These are phyloP conservation scores for Ammodytes dubius DNA, from an alignment of 2,113 vertebrate genomes.

Conservation along the genomic window DNA sequence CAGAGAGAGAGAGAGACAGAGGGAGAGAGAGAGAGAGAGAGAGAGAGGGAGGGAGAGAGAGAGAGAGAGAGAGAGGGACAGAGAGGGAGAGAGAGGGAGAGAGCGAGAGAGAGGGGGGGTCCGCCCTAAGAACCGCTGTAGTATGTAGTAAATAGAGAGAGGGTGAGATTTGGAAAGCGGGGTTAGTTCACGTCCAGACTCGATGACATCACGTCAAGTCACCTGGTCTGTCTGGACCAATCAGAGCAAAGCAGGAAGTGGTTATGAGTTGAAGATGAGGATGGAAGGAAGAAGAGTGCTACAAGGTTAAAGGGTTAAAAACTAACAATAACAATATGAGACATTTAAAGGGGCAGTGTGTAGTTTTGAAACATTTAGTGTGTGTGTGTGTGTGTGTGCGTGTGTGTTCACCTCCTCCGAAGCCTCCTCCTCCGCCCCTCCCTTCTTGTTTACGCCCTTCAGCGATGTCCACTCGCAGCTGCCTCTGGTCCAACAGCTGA, in stretches of 20 bases:
- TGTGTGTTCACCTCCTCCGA: constrained; percentile 85
- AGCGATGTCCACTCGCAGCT: constrained; percentile 97
- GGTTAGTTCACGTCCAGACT: background rate
- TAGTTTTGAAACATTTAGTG: constrained; percentile 86
- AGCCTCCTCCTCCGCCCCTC: constrained; percentile 89
- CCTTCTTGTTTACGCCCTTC: constrained; percentile 97
- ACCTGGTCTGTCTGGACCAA: background rate
- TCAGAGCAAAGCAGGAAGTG: background rate
- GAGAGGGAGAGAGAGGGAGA: background rate
- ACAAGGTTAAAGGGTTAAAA: too few species aligned
- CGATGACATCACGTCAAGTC: background rate
- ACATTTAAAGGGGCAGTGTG: constrained; percentile 19
- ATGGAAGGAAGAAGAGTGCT: constrained; percentile 31
- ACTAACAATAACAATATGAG: too few species aligned
- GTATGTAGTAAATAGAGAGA: too few species aligned
- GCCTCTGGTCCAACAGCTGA: constrained; percentile 92
- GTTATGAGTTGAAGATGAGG: constrained; percentile 8
- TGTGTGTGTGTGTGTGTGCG: too few species aligned
- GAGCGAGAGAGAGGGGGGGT: background rate
- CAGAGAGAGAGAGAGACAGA: background rate
- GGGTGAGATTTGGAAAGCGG: too few species aligned
- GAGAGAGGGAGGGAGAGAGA: too few species aligned
- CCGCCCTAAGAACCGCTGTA: too few species aligned
- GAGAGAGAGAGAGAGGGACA: too few species aligned
- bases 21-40: background rate